Evolutionary conservation across 2,113 vertebrate species (phyloP), one percentile per base, ranked within the genome.

Genomic region (Sapajus apella): DNA sequence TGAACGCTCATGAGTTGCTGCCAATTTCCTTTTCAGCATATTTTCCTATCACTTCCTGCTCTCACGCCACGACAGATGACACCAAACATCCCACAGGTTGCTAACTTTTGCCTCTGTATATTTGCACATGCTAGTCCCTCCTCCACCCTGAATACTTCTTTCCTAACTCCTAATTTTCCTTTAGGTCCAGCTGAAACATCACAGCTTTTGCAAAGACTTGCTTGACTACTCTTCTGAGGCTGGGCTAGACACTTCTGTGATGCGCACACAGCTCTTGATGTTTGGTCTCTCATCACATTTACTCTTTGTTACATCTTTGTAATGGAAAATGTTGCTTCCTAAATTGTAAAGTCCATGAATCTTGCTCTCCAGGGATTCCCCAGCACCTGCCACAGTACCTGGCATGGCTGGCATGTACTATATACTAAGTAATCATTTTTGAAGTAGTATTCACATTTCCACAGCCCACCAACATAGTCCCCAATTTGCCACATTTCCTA

Each of bases 181-280:
- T 85, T 81, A 92, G 52, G 5, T 82, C 11, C 17, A 70, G 5
- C 2, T 55, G 75, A 9, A 66, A 23, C 12, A 72, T 61, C 72
- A 35, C 30, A 23, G 55, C 20, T 95, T 94, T 45, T 23, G 56
- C n/a, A 52, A 23, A 45, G 37, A 30, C 23, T 91, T 81, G 6
- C 73, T 32, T 55, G 37, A 21, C 21, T 21, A 23, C 8, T 5
- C 5, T 12, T 86, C 17, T 66, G 23, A 35, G 35, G 3, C 8
- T 76, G 56, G 23, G 37, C 27, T 27, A 30, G 72, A 10, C 1
- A 20, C 11, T 14, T 37, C 25, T 61, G 3, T 25, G 6, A 18
- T 32, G 9, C 18, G 14, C 0, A 11, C 3, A 6, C 4, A n/a
- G 30, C 43, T 35, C 7, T 37, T 88, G 25, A 23, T 8, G 2